Conservation (phyloP, 2,797 vertebrate genomes). For the Poecilia picta region DNA sequence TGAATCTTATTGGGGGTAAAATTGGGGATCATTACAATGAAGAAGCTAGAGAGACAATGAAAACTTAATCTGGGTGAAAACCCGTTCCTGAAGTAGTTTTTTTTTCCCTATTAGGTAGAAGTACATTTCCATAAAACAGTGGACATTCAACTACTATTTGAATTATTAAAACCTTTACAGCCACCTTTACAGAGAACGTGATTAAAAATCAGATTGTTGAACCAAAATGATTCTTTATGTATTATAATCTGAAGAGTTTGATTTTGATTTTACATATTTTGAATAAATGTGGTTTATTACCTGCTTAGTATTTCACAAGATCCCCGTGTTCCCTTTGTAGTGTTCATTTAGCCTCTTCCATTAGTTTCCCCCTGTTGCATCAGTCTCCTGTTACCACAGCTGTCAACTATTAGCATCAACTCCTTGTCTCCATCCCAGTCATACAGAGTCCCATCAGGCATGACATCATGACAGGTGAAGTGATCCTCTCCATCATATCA, state of each 20-base stretch:
- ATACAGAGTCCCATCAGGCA: neutral
- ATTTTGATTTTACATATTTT: neutral
- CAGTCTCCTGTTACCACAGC: neutral
- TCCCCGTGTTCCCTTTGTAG: neutral
- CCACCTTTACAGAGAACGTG: neutral
- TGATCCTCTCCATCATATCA: neutral
- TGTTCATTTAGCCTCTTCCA: neutral
- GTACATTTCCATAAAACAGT: neutral
- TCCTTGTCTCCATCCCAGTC: neutral
- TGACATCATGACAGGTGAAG: neutral
- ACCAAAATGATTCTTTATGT: neutral
- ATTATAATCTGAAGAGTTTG: neutral
- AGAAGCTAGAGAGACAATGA: neutral
- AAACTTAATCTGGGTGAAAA: neutral
- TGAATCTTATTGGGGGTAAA: neutral
- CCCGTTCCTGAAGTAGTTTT: neutral
- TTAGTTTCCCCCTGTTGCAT: neutral
- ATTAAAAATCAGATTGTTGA: no score
- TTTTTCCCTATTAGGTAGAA: neutral
- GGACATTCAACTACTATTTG: neutral
- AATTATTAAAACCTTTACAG: neutral
- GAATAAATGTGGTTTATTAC: neutral
- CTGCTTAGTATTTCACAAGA: conserved; percentile 2
- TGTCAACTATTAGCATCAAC: conserved; percentile 5
- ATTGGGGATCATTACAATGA: neutral